These are phyloP conservation scores for Myotis daubentonii DNA, from an alignment of 2,797 vertebrate genomes.

Conservation along the genomic window DNA sequence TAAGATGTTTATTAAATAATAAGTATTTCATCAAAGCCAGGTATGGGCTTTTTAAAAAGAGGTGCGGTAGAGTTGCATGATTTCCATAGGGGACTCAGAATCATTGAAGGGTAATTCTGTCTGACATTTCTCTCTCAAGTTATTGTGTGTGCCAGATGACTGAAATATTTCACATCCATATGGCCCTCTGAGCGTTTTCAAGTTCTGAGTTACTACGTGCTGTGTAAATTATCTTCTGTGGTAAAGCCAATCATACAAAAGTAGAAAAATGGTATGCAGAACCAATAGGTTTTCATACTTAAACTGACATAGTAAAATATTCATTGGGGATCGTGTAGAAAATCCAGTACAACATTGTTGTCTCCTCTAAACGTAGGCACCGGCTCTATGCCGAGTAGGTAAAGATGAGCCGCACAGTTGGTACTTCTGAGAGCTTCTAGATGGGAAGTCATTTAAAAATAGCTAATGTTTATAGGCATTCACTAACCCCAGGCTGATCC, in stretches of 20 bases:
- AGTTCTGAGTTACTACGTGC: constrained; percentile 36
- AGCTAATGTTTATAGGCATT: constrained; percentile 16
- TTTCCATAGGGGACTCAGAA: constrained; percentile 42
- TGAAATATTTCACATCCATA: constrained; percentile 70
- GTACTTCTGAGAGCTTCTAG: background rate
- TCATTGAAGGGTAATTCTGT: constrained; percentile 62
- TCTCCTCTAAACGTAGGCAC: background rate
- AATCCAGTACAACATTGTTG: background rate
- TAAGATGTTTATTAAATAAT: constrained; percentile 56
- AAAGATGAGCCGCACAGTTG: background rate
- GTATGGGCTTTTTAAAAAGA: constrained; percentile 27
- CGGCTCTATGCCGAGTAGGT: background rate
- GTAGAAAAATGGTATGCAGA: constrained; percentile 31
- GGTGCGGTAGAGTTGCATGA: background rate
- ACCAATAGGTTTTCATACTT: background rate
- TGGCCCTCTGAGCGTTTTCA: constrained; percentile 52
- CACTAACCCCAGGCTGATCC: background rate
- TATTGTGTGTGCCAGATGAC: constrained; percentile 62
- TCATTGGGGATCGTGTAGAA: background rate
- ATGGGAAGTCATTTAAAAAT: background rate
- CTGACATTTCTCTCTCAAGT: constrained; percentile 68
- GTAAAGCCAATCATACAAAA: constrained; percentile 45
- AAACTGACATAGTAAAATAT: background rate
- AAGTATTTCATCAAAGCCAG: constrained; percentile 51
- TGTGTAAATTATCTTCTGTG: constrained; percentile 47